Evolutionary conservation across 2,113 vertebrate species (phyloP), one percentile per base, ranked within the genome.

Genomic region (Cynocephalus volans): DNA sequence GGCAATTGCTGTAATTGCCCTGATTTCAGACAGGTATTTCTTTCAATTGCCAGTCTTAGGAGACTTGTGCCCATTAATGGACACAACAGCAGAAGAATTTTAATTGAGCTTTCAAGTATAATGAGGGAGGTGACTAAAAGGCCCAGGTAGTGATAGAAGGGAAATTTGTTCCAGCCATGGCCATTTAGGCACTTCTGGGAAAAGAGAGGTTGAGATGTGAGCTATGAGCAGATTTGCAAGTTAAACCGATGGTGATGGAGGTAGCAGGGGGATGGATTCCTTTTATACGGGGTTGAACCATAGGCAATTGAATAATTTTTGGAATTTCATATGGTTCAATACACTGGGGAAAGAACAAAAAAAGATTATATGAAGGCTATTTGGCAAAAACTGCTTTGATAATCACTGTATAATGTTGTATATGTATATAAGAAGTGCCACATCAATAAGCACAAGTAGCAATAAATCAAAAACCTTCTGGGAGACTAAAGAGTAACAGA

Each of bases 1-100:
- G 75, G 17, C 54, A 70, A 81, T 18, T 60, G 33, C 31, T 45
- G 0, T 54, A 76, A 76, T 5, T 83, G 31, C 33, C 28, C 90
- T 80, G 6, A 73, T 84, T 96, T 88, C 72, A 72, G 76, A 85
- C n/a, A 72, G 13, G 18, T 41, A 41, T 80, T 94, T 90, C 64
- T 94, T 62, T 58, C 23, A 2, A 77, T 48, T 82, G 50, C 45
- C n/a, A 62, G 28, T 92, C 52, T 31, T 65, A 95, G 45, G 31
- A 89, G 45, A 69, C 41, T 41, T 41, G 41, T 41, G 41, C 19
- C 18, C 54, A 86, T 52, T 33, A 28, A 23, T 12, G 41, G 21
- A 79, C 18, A 50, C 54, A 76, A n/a, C 9, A 73, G 41, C 26
- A 89, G 45, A 82, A 93, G 31, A 73, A 77, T 81, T 83, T 90